phyloP scores from a whole-genome alignment of 2,113 vertebrate species.

The Myxocyprinus asiaticus region DNA sequence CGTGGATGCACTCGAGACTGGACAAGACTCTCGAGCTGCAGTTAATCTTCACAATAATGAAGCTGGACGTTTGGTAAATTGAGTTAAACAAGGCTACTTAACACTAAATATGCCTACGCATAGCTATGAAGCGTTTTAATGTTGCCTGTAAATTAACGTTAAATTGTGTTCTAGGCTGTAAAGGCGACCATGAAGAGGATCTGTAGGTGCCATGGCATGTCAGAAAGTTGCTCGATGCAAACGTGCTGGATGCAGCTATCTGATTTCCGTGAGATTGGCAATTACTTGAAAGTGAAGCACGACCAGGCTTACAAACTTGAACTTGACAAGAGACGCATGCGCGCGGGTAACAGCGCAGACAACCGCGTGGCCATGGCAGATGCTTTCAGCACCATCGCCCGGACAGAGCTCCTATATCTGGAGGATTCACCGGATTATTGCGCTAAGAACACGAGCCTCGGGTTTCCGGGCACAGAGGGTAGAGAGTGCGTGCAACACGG shows the following conservation, averaged over 20 bases:
- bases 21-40: constrained; percentile 87
- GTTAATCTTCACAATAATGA: constrained; percentile 98
- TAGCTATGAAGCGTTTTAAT: no score
- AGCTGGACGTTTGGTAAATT: constrained; percentile 85
- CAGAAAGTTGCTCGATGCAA: constrained; percentile 93
- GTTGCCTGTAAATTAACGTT: not conserved
- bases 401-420: constrained; percentile 86
- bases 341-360: constrained; percentile 88
- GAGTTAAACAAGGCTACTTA: no score
- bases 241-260: constrained; percentile 96
- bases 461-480: constrained; percentile 90
- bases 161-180: constrained; percentile 78
- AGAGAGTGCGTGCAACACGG: constrained; percentile 86
- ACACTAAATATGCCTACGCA: no score
- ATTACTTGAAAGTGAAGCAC: constrained; percentile 90
- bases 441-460: constrained; percentile 81
- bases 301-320: constrained; percentile 87
- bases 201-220: constrained; percentile 96
- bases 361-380: constrained; percentile 77
- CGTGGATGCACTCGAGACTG: constrained; percentile 91
- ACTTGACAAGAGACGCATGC: constrained; percentile 81
- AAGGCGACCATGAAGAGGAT: constrained; percentile 87
- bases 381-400: constrained; percentile 76
- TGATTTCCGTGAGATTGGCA: constrained; percentile 87
- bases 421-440: constrained; percentile 97